Conservation (phyloP, 2,888 invertebrate genomes). For the Scotopteryx bipunctaria region DNA sequence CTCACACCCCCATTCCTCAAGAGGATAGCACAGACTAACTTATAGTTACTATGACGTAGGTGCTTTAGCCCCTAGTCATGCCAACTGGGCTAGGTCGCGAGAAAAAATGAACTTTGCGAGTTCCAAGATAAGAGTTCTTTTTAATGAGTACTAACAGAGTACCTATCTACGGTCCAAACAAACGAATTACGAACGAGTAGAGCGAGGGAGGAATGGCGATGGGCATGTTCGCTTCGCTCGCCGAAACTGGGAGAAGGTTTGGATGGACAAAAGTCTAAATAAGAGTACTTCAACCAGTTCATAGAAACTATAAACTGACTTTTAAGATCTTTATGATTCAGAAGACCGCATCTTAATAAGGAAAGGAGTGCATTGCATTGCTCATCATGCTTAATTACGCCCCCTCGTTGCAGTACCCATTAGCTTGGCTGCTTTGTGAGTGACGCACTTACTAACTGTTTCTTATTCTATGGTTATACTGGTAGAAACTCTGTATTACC, state of each 20-base stretch:
- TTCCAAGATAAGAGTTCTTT: too few species aligned
- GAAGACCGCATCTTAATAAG: constrained; percentile 8
- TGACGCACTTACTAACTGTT: not conserved
- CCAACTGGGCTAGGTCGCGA: not conserved
- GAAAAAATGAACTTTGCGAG: not conserved
- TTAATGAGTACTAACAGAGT: too few species aligned
- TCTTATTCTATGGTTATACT: not conserved
- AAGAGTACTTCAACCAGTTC: too few species aligned
- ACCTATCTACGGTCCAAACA: too few species aligned
- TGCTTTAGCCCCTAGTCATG: not conserved
- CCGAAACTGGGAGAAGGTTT: too few species aligned
- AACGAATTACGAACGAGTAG: too few species aligned
- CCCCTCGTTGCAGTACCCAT: not conserved
- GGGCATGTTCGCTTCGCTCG: too few species aligned
- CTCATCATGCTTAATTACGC: constrained; percentile 15
- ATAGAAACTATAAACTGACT: not conserved
- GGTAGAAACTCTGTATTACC: not conserved
- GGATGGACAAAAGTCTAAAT: too few species aligned
- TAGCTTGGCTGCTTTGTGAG: not conserved
- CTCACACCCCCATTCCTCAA: constrained; percentile 10
- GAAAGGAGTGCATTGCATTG: constrained; percentile 16
- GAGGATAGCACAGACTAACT: not conserved
- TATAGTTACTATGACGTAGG: not conserved
- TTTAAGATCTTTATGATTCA: constrained; percentile 3
- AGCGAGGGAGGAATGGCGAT: too few species aligned